Percentiles rank a stretch among this genome's conserved stretches.
phyloP scores from a whole-genome alignment of 2,113 vertebrate species.

The Menura novaehollandiae region DNA sequence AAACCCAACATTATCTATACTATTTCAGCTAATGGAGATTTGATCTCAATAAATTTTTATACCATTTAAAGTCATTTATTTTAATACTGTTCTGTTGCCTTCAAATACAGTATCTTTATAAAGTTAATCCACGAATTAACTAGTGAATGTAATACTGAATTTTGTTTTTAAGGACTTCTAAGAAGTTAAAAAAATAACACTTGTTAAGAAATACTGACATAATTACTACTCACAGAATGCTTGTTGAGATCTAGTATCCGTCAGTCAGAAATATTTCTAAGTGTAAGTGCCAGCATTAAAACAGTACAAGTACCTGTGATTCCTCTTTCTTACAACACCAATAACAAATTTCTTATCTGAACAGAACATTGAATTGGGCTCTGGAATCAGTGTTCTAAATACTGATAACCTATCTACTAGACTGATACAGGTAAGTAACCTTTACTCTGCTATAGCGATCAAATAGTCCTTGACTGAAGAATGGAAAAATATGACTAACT shows the following conservation, averaged over 20 bases:
- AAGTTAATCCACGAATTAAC: background rate
- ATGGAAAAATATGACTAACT: background rate
- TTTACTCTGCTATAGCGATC: background rate
- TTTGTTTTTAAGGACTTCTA: background rate
- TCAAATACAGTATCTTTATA: background rate
- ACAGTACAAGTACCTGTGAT: background rate
- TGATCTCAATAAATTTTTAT: background rate
- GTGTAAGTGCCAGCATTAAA: background rate
- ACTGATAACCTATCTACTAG: background rate
- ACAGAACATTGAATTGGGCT: background rate
- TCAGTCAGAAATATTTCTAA: background rate
- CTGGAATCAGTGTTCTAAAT: background rate
- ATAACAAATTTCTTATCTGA: background rate
- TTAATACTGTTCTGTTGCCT: background rate
- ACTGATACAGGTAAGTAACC: background rate
- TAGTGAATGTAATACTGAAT: background rate
- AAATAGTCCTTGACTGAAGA: background rate
- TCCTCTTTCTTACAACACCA: background rate
- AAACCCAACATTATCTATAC: background rate
- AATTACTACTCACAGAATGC: background rate
- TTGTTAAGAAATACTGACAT: background rate
- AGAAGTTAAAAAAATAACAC: background rate
- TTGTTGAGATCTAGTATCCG: background rate
- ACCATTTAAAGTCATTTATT: background rate
- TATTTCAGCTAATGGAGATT: constrained; percentile 16